phyloP scores from a whole-genome alignment of 2,888 invertebrate genomes.

The Ceratothoa steindachneri region DNA sequence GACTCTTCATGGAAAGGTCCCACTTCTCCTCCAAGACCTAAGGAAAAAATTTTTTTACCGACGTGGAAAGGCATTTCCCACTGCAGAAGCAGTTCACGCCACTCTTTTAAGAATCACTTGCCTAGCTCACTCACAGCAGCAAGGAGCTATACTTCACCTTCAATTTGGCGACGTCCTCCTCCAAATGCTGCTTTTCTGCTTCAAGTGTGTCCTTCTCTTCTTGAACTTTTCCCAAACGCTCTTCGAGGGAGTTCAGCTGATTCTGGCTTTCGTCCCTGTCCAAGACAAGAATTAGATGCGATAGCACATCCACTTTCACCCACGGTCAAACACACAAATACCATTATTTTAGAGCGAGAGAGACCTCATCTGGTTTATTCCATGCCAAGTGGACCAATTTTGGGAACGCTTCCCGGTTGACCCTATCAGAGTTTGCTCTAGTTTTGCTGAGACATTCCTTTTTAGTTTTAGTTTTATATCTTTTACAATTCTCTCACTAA shows the following conservation, averaged over 20 bases:
- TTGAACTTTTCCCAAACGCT: background rate
- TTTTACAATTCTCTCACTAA: too few species aligned
- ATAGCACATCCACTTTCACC: too few species aligned
- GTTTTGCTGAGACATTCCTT: too few species aligned
- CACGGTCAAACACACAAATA: too few species aligned
- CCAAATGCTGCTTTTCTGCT: background rate
- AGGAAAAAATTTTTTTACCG: background rate
- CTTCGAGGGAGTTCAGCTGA: background rate
- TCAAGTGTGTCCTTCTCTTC: background rate
- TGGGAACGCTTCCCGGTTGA: too few species aligned
- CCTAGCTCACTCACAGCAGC: background rate
- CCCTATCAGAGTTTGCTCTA: too few species aligned
- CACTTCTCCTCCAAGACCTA: too few species aligned
- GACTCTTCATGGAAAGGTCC: too few species aligned
- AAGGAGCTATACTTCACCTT: background rate
- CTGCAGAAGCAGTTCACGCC: background rate
- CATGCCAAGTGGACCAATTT: too few species aligned
- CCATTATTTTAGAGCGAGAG: too few species aligned
- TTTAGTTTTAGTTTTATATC: too few species aligned
- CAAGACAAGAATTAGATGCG: background rate
- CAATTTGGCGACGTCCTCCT: background rate
- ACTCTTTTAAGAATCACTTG: background rate
- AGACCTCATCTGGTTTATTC: too few species aligned
- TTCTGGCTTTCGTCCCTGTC: background rate
- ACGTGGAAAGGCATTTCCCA: background rate